Percentiles rank a stretch among this genome's conserved stretches.
phyloP scores from a whole-genome alignment of 2,888 invertebrate genomes.

The Ophraella communa region DNA sequence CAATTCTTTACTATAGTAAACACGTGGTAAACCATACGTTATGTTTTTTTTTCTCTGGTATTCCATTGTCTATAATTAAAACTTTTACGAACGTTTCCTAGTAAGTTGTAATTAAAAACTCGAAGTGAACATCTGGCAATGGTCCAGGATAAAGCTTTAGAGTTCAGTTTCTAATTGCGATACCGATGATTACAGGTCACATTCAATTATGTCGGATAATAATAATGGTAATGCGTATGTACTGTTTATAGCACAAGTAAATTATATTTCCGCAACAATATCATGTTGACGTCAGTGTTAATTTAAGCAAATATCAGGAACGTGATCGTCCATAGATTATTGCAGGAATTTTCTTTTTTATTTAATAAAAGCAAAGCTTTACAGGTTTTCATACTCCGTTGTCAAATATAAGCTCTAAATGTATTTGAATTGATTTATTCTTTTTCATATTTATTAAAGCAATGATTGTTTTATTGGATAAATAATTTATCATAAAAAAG shows the following conservation, averaged over 20 bases:
- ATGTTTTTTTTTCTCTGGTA: no score
- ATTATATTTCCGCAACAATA: neutral
- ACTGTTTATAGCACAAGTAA: neutral
- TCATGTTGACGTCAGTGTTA: neutral
- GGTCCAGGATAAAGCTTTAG: neutral
- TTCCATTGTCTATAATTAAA: neutral
- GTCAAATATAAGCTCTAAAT: no score
- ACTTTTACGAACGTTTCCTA: neutral
- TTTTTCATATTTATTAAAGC: no score
- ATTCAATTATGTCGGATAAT: neutral
- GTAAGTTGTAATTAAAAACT: conserved; percentile 4
- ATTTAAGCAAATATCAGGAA: neutral
- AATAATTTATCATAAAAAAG: no score
- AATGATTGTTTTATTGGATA: no score
- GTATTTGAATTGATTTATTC: no score
- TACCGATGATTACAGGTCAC: neutral
- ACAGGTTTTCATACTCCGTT: no score
- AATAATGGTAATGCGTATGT: neutral
- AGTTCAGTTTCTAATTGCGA: neutral
- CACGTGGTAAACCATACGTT: no score
- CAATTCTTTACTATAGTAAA: no score
- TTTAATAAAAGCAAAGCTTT: no score
- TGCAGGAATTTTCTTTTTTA: no score
- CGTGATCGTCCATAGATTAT: no score
- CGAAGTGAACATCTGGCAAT: neutral